A percentile compares a stretch with the other conserved stretches of the same genome.
phyloP scores from a whole-genome alignment of 2,113 vertebrate genomes.

The Lasiurus cinereus region DNA sequence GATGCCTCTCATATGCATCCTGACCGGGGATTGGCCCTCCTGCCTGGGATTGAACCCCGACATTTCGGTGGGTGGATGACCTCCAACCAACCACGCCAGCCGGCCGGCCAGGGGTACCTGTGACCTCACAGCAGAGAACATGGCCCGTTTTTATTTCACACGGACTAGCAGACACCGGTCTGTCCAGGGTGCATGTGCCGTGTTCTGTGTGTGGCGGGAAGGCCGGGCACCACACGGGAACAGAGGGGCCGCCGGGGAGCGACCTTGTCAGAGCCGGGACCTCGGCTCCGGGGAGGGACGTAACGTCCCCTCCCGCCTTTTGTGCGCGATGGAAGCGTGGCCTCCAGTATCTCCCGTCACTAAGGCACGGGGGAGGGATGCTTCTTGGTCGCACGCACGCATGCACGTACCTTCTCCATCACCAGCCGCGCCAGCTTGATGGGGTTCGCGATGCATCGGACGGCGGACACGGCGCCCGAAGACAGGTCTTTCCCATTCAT shows the following conservation, averaged over 20 bases:
- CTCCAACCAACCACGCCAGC: neutral
- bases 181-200: neutral
- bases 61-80: neutral
- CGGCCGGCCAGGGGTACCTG: neutral
- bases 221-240: neutral
- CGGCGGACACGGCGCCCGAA: constrained; percentile 89
- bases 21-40: neutral
- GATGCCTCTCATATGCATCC: neutral
- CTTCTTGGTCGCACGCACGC: neutral
- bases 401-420: constrained; percentile 90
- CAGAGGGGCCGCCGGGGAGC: neutral
- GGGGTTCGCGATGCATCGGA: constrained; percentile 90
- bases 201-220: neutral
- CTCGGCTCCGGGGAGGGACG: neutral
- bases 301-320: neutral
- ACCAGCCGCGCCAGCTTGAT: constrained; percentile 90
- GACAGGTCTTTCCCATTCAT: constrained; percentile 90
- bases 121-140: neutral
- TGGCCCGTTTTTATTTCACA: neutral
- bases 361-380: neutral
- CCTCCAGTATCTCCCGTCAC: neutral
- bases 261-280: neutral
- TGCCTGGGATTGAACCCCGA: neutral
- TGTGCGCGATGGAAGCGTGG: neutral
- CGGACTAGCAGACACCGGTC: neutral